phyloP scores from a whole-genome alignment of 2,888 invertebrate species.

The Nasonia oneida region DNA sequence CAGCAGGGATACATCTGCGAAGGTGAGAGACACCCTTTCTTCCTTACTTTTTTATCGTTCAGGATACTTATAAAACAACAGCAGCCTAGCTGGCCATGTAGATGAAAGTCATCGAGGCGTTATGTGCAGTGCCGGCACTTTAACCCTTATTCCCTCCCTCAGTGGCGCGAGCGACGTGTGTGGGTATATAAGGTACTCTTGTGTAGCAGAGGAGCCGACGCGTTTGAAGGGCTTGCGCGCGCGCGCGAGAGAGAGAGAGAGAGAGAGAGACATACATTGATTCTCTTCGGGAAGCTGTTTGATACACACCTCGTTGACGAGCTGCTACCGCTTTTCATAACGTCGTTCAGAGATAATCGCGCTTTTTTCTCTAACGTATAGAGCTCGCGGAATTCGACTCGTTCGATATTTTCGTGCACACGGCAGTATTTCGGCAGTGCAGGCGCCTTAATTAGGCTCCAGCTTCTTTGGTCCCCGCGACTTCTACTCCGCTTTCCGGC shows the following conservation, averaged over 20 bases:
- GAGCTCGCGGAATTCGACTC: not conserved
- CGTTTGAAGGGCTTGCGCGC: not conserved
- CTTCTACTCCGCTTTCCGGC: not conserved
- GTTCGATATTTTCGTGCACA: not conserved
- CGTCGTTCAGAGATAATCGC: too few species aligned
- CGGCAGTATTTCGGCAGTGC: not conserved
- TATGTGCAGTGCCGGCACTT: slow-evolving; percentile 24
- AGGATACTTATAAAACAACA: too few species aligned
- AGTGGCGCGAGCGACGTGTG: not conserved
- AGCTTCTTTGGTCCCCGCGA: not conserved
- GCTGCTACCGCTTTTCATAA: not conserved
- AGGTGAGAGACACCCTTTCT: slow-evolving; percentile 83
- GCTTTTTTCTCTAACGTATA: too few species aligned
- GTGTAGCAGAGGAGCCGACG: too few species aligned
- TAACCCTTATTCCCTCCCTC: slow-evolving; percentile 14
- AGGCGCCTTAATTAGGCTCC: not conserved
- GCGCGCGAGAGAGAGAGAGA: too few species aligned
- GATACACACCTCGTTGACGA: not conserved
- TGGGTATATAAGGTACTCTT: too few species aligned
- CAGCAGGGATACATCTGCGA: slow-evolving; percentile 99
- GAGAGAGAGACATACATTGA: not conserved
- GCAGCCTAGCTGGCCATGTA: too few species aligned
- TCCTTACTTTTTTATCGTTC: not conserved
- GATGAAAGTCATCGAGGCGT: slow-evolving; percentile 35
- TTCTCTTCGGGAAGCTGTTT: not conserved